A percentile compares a stretch with the other conserved stretches of the same genome.
Evolutionary conservation across 2,888 invertebrate genomes (phyloP).

Genomic region (Philereme transversata): DNA sequence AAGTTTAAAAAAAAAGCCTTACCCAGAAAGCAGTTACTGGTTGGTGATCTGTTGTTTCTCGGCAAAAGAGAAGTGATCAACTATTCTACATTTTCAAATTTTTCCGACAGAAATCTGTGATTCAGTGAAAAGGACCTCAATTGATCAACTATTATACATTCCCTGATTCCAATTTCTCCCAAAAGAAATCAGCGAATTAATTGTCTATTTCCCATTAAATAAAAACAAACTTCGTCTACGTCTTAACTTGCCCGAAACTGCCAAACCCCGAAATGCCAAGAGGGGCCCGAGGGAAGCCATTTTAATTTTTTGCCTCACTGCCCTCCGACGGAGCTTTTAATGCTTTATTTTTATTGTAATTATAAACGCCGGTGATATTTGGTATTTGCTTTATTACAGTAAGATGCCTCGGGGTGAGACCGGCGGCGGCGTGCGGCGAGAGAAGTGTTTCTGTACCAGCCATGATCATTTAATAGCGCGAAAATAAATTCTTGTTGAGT

Average conservation of each 20-base stretch:
- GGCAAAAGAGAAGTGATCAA: too few relatives aligned
- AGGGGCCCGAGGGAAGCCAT: constrained; percentile 45
- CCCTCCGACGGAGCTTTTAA: constrained; percentile 46
- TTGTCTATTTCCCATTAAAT: constrained; percentile 16
- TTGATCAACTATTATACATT: too few relatives aligned
- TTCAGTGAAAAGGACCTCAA: too few relatives aligned
- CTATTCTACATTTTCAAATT: too few relatives aligned
- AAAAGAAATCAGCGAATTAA: too few relatives aligned
- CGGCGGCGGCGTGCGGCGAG: background rate
- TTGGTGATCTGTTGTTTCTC: too few relatives aligned
- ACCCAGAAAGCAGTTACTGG: too few relatives aligned
- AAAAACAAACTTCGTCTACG: constrained; percentile 26
- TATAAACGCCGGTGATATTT: constrained; percentile 57
- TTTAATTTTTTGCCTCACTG: constrained; percentile 78
- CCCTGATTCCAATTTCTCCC: too few relatives aligned
- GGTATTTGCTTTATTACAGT: constrained; percentile 24
- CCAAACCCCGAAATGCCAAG: constrained; percentile 28
- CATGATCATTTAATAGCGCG: too few relatives aligned
- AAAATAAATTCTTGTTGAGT: too few relatives aligned
- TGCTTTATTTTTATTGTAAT: constrained; percentile 71
- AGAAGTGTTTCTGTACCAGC: background rate
- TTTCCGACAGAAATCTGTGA: too few relatives aligned
- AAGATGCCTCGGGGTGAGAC: constrained; percentile 1
- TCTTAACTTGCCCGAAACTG: constrained; percentile 32
- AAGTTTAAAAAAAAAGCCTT: too few relatives aligned